Evolutionary conservation across 2,888 invertebrate species (phyloP), one percentile per base, ranked within the genome.

Genomic region (Zhuqinia jingwanae): DNA sequence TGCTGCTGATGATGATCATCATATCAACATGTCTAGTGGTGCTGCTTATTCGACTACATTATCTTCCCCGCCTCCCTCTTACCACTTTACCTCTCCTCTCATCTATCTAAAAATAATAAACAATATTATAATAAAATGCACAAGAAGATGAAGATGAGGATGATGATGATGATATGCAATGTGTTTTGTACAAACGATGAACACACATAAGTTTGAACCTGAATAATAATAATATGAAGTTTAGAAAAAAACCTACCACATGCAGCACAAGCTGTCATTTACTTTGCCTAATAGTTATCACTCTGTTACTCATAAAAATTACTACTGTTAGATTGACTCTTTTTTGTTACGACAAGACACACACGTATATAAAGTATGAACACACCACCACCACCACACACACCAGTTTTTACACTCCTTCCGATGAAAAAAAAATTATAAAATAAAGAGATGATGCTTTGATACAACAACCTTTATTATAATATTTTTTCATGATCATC

Each of bases 221-320:
- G 65, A 65, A 65, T 65, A 17, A 17, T 20, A 42, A 6, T 8
- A 63, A 63, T 17, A 63, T 15, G 63, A 73, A 65, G 22, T 15
- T n/a, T 5, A 11, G 15, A 45, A 25, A 50, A 65, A 65, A 83
- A 45, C 70, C 84, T 84, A 85, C 85, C 85, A 85, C 85, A 85
- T 85, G 85, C 85, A 85, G 85, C 85, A 85, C 85, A 85, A 85
- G 85, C 85, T 85, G 85, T 85, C 85, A 85, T 85, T 85, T 85
- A 85, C 79, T 85, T 85, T 85, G 73, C 85, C 78, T 85, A 85
- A 79, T 78, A 85, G 78, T 85, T 85, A 85, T 85, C 85, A 85
- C 85, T 85, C 77, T 27, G 68, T 20, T 68, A 77, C 45, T 47
- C 56, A 78, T 84, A 85, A 85, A 78, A 78, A 85, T 85, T 78